Evolutionary conservation across 2,113 vertebrate species (phyloP).

Genomic region (Theropithecus gelada): DNA sequence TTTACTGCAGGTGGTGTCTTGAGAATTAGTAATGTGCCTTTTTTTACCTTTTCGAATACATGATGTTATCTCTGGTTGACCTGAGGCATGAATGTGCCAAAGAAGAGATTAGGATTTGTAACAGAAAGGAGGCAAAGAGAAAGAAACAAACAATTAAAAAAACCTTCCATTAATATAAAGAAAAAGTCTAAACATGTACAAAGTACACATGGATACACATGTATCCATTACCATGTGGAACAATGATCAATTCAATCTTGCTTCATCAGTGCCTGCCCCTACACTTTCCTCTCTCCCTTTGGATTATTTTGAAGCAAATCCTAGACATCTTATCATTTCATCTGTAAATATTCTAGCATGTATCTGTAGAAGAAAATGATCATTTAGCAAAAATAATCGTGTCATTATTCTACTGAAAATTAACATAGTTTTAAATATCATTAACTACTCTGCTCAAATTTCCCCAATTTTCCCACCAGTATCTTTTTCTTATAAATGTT

Average conservation of each 20-base stretch:
- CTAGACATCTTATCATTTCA: background rate
- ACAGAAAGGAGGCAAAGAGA: background rate
- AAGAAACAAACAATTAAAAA: background rate
- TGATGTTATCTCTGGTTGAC: background rate
- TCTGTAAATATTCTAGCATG: background rate
- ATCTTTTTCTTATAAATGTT: background rate
- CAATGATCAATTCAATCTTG: background rate
- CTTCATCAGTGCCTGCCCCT: background rate
- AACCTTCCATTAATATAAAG: background rate
- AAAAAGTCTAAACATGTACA: background rate
- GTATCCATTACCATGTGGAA: background rate
- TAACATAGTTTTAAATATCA: background rate
- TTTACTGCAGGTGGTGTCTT: background rate
- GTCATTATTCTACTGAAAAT: background rate
- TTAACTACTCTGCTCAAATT: background rate
- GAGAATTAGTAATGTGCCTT: background rate
- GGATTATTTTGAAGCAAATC: background rate
- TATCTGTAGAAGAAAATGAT: background rate
- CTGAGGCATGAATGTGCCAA: background rate
- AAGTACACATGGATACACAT: too few species aligned
- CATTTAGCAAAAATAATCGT: background rate
- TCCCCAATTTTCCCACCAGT: background rate
- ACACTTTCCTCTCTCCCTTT: background rate
- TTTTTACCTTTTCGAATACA: background rate
- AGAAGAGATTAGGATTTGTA: background rate